Evolutionary conservation across 2,797 vertebrate genomes (phyloP).

Genomic region (Rhinophrynus dorsalis): DNA sequence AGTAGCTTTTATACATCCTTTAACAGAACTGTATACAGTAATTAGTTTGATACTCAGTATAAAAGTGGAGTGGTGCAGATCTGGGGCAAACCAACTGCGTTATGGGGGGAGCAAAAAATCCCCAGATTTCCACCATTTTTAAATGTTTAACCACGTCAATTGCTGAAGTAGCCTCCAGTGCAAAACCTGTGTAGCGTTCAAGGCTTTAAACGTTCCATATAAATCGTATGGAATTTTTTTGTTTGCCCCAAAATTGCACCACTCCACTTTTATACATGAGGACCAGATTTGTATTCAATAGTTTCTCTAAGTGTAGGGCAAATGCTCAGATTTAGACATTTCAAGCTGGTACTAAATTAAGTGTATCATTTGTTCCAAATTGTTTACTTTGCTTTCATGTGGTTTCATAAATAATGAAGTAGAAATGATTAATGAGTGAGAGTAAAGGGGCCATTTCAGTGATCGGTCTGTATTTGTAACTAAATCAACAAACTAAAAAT

Average conservation of each 20-base stretch:
- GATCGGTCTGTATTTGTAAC: slow-evolving; percentile 13
- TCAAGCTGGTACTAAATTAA: slow-evolving; percentile 18
- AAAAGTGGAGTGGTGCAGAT: slow-evolving; percentile 9
- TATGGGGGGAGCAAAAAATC: too few relatives aligned
- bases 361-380: slow-evolving; percentile 23
- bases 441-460: neutral
- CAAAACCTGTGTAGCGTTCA: too few relatives aligned
- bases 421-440: slow-evolving; percentile 29
- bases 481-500: slow-evolving; percentile 21
- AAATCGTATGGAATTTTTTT: too few relatives aligned
- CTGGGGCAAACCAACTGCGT: too few relatives aligned
- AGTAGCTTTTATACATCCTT: too few relatives aligned
- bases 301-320: neutral
- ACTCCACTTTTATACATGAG: too few relatives aligned
- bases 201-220: too few relatives aligned
- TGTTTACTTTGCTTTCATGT: slow-evolving; percentile 19
- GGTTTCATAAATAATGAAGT: neutral
- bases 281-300: slow-evolving; percentile 16
- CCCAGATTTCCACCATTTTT: too few relatives aligned
- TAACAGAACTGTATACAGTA: slow-evolving; percentile 1
- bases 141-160: too few relatives aligned
- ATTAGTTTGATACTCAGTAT: slow-evolving; percentile 4
- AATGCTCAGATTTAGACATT: slow-evolving; percentile 7
- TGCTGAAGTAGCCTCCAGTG: too few relatives aligned
- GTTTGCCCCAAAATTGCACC: too few relatives aligned